These are phyloP conservation scores for Anastatus disparis DNA, from an alignment of 1,140 invertebrate species.

Conservation along the genomic window DNA sequence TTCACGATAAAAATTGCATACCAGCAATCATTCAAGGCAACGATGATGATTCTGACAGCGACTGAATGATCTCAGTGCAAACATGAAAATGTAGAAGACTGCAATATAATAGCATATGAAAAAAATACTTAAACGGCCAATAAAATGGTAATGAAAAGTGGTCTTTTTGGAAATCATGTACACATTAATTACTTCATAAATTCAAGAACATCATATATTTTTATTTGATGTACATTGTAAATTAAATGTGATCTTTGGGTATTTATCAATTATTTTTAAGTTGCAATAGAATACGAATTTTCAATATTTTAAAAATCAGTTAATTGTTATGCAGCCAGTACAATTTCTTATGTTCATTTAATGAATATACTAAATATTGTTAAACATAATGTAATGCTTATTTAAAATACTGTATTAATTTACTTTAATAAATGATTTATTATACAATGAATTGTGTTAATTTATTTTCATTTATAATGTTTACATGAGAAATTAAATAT, in stretches of 20 bases:
- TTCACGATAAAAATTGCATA: conserved; percentile 74
- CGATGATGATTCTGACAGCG: conserved; percentile 50
- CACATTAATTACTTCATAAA: not conserved
- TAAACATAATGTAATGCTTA: too few relatives aligned
- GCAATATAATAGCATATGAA: conserved; percentile 9
- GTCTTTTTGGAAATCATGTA: not conserved
- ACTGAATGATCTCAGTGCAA: conserved; percentile 49
- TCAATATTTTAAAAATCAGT: not conserved
- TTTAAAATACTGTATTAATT: too few relatives aligned
- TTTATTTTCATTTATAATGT: not conserved
- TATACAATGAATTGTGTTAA: not conserved
- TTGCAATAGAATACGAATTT: not conserved
- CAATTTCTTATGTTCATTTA: not conserved
- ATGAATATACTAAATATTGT: too few relatives aligned
- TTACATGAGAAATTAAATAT: not conserved
- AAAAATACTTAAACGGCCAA: not conserved
- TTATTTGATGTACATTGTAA: not conserved
- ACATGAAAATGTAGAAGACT: conserved; percentile 44
- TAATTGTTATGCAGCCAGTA: too few relatives aligned
- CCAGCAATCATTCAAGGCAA: conserved; percentile 56
- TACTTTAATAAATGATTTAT: too few relatives aligned
- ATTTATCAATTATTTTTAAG: not conserved
- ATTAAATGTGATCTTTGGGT: not conserved
- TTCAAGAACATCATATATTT: not conserved
- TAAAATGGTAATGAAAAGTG: not conserved